phyloP scores from a whole-genome alignment of 1,140 invertebrate genomes.

The Panagrolaimus sp. region DNA sequence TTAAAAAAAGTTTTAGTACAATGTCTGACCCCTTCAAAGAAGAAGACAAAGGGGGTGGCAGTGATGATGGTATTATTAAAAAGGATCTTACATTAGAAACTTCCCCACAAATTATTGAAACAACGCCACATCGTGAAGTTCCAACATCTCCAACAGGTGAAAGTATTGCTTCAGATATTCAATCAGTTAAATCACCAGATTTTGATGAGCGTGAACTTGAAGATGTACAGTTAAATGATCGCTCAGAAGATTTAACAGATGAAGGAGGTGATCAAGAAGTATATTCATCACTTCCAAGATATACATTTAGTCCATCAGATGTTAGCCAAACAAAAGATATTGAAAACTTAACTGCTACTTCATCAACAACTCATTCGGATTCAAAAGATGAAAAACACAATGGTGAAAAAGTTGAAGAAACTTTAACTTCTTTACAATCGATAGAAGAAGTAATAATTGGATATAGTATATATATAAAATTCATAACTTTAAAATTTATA shows the following conservation, averaged over 20 bases:
- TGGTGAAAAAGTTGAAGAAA: background rate
- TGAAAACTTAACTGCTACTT: background rate
- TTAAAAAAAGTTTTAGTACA: background rate
- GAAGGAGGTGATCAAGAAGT: conserved; percentile 21
- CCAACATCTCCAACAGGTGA: background rate
- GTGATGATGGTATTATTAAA: background rate
- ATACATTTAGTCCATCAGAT: conserved; percentile 4
- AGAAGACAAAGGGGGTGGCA: background rate
- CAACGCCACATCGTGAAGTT: background rate
- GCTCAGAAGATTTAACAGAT: conserved; percentile 2
- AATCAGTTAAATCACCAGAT: conserved; percentile 26
- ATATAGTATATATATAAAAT: conserved; percentile 12
- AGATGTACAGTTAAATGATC: conserved; percentile 29
- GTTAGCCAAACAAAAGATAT: conserved; percentile 13
- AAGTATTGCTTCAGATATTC: conserved; percentile 3
- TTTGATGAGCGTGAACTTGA: conserved; percentile 31
- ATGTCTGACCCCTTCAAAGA: background rate
- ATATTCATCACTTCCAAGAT: conserved; percentile 8
- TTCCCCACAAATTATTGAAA: background rate
- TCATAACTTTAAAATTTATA: conserved; percentile 5
- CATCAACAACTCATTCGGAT: conserved; percentile 2
- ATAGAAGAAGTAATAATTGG: conserved; percentile 4
- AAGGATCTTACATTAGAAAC: background rate
- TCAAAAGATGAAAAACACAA: conserved; percentile 8
- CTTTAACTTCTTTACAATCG: background rate